Evolutionary conservation across 1,140 invertebrate species (phyloP).

Genomic region (Sitodiplosis mosellana): DNA sequence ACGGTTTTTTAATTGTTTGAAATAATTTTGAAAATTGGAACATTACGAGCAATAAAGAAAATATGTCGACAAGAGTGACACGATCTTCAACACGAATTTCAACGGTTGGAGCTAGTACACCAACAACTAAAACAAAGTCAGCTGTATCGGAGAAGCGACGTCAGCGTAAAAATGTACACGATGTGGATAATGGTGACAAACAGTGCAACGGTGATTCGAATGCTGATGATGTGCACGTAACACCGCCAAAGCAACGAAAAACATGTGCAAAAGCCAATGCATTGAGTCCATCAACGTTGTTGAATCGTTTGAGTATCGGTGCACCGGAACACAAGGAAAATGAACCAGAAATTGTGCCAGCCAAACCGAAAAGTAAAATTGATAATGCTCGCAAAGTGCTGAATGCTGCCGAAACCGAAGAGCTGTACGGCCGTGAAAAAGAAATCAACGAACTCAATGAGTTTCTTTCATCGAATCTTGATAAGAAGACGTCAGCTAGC

Average conservation of each 20-base stretch:
- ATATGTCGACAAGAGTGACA: neutral
- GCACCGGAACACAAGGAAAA: constrained; percentile 5
- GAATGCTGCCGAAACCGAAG: constrained; percentile 45
- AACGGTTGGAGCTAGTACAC: neutral
- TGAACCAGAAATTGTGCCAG: constrained; percentile 5
- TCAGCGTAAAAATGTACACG: too few relatives aligned
- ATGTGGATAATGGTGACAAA: neutral
- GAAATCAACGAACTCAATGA: constrained; percentile 48
- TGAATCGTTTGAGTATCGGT: constrained; percentile 4
- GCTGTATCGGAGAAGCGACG: too few relatives aligned
- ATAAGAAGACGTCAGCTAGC: constrained; percentile 49
- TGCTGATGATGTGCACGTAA: neutral
- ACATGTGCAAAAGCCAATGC: constrained; percentile 10
- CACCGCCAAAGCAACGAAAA: neutral
- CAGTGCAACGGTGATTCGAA: neutral
- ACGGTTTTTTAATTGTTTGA: too few relatives aligned
- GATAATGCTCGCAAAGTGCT: constrained; percentile 40
- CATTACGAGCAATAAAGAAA: too few relatives aligned
- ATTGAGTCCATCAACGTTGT: neutral
- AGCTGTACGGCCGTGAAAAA: constrained; percentile 56
- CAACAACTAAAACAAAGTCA: too few relatives aligned
- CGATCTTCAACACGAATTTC: neutral
- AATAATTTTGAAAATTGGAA: too few relatives aligned
- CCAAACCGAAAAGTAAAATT: constrained; percentile 24
- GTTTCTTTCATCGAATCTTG: constrained; percentile 50